Evolutionary conservation across 2,888 invertebrate species (phyloP).

Genomic region (Leptodirus hochenwartii): DNA sequence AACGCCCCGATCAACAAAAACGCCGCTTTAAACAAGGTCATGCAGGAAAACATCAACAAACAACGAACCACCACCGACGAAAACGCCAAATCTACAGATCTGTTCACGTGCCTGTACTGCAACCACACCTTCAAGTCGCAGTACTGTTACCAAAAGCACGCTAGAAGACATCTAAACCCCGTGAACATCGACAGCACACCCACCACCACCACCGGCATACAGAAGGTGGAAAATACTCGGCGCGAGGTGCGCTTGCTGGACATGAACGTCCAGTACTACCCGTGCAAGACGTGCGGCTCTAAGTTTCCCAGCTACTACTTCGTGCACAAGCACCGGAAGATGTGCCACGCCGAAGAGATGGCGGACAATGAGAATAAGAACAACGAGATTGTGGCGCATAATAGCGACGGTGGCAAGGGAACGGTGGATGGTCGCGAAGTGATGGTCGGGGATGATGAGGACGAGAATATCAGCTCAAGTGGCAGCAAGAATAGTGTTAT

Average conservation of each 20-base stretch:
- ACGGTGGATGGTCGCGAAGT: conserved; percentile 7
- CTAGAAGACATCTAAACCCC: conserved; percentile 47
- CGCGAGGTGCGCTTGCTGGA: conserved; percentile 47
- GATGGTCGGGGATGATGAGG: neutral
- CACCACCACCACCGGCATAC: conserved; percentile 10
- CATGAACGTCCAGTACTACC: conserved; percentile 77
- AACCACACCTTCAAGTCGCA: conserved; percentile 68
- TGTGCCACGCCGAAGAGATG: conserved; percentile 57
- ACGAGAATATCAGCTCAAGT: conserved; percentile 8
- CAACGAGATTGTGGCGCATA: conserved; percentile 19
- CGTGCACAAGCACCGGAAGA: conserved; percentile 78
- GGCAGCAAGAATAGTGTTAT: conserved; percentile 8
- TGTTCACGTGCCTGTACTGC: conserved; percentile 55
- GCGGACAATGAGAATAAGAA: conserved; percentile 22
- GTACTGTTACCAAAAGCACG: conserved; percentile 71
- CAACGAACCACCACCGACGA: conserved; percentile 17
- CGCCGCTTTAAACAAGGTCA: conserved; percentile 24
- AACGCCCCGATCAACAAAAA: conserved; percentile 16
- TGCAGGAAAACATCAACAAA: conserved; percentile 26
- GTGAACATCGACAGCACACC: conserved; percentile 28
- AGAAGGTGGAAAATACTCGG: conserved; percentile 5
- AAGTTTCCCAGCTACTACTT: conserved; percentile 90
- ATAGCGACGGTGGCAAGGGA: conserved; percentile 15
- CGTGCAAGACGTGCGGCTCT: conserved; percentile 81
- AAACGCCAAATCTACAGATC: conserved; percentile 21